Conservation (phyloP, 2,113 vertebrate genomes). For the Heloderma charlesbogerti region DNA sequence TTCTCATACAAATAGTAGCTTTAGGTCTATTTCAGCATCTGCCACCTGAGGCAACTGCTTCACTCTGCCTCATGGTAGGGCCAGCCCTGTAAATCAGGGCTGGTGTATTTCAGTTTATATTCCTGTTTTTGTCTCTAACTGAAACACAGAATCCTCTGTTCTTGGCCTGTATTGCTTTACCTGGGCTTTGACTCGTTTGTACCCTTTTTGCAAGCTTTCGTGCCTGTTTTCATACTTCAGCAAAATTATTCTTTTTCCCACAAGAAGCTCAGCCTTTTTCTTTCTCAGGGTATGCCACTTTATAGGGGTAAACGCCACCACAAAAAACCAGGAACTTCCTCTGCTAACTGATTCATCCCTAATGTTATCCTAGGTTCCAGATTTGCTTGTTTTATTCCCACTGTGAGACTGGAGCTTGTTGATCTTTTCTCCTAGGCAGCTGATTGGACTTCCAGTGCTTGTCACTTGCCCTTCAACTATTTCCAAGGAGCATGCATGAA, state of each 20-base stretch:
- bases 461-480: not conserved
- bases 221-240: not conserved
- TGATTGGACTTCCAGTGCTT: not conserved
- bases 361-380: not conserved
- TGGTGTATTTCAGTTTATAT: too few species aligned
- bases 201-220: not conserved
- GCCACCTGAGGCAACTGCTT: not conserved
- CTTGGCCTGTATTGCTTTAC: not conserved
- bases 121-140: not conserved
- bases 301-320: not conserved
- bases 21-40: too few species aligned
- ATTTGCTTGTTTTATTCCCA: not conserved
- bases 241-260: not conserved
- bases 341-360: not conserved
- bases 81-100: too few species aligned
- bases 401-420: not conserved
- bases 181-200: not conserved
- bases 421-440: not conserved
- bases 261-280: not conserved
- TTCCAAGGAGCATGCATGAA: not conserved
- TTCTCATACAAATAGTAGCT: too few species aligned
- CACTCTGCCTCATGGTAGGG: too few species aligned
- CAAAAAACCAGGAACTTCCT: not conserved
- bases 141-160: not conserved
- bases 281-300: not conserved